Base-by-base conservation (phyloP, 1,140 invertebrate species). In the Drosophila pachea region DNA sequence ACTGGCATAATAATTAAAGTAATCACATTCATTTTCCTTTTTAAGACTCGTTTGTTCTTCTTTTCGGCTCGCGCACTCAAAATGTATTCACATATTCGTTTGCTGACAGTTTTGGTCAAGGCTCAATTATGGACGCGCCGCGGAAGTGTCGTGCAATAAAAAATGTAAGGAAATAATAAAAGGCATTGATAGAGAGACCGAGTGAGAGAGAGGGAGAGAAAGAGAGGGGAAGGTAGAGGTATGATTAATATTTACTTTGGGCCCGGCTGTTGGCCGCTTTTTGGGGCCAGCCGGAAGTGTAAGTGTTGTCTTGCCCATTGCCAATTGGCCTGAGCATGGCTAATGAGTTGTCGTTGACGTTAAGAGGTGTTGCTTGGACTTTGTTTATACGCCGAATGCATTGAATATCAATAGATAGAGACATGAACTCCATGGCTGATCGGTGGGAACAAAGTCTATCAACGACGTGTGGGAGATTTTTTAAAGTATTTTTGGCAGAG, bases 1-100 rank as follows among this genome's bases (percentile, higher is more conserved):
- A 68, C 68, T 78, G 77, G 77, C 76, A 79, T 79, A 79, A 78
- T 79, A 79, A 79, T 79, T 79, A 75, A 73, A 66, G 65, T 63
- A 68, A 75, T 73, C 73, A 75, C 56, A 49, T 75, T 71, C 31
- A 58, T 50, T 62, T 49, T 35, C 38, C 40, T 74, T 64, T 54
- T 53, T 70, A 47, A 29, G 42, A 56, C 42, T 36, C 53, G 61
- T 9, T 60, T 49, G 55, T 33, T 40, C 29, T 45, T 31, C 40
- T 16, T 45, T 47, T 35, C 47, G 33, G 38, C 16, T 43, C 22
- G 22, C 47, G 49, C 32, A 8, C 49, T 31, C 49, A 40, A 62
- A 62, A 66, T 67, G 54, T 71, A 54, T 55, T 42, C 56, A 52
- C 53, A 64, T 69, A 64, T 67, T 60, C 60, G 63, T 66, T 49